Base-by-base conservation (phyloP, 2,888 invertebrate species). In the Philhelius pedissequus region DNA sequence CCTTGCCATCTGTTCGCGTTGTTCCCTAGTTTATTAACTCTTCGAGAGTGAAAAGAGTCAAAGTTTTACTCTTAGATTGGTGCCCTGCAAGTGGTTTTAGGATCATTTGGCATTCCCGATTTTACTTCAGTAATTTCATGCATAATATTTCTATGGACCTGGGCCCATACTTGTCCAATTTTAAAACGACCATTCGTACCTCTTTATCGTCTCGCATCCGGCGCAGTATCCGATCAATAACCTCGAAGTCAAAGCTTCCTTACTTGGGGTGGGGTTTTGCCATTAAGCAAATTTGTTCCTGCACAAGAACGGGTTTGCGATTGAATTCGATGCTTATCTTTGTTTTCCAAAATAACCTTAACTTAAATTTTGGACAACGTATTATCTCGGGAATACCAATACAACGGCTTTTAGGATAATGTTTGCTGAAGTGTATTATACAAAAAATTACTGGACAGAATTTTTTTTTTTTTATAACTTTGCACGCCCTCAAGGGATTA, bases 171-270 rank as follows among this genome's bases (percentile, higher is more conserved):
- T 89, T 95, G 95, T 6, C 94, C 94, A 68, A 94, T 93, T 90
- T 93, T 90, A 0, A 88, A 87, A 0, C 89, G 88, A 0, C 91
- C 90, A 70, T 90, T 90, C 18, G 92, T 92, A 88, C 94, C 94
- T 25, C 94, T 91, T 90, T 94, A 94, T 0, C 95, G 94, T 35
- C 95, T 91, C 3, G 95, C 94, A 90, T 94, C 94, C 0, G 96
- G 96, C 0, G 97, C 97, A 1, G 97, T 97, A 89, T 97, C 96
- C 0, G 96, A 96, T 94, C 94, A 94, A 90, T 94, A 94, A 5
- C 96, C 96, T 50, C 97, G 92, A 68, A 97, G 92, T 86, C 97
- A 92, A 68, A 96, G 90, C 78, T 95, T 92, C 58, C 95, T 93
- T 43, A 95, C 94, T 13, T 89, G 88, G 22, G 87, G 87, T 3